Evolutionary conservation across 2,888 invertebrate genomes (phyloP).

Genomic region (Tenthredo livida): DNA sequence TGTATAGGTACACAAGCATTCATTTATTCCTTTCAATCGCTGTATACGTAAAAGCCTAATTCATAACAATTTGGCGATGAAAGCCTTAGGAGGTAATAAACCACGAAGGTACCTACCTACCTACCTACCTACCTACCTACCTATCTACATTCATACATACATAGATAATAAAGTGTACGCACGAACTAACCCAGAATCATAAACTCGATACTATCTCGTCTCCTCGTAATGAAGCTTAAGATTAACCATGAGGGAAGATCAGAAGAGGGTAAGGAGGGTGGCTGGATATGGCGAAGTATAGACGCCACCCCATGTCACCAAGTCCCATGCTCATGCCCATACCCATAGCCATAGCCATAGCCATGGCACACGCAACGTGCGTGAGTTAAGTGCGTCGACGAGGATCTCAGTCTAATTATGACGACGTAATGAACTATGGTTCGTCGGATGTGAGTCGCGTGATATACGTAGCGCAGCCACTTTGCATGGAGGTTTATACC

Average conservation of each 20-base stretch:
- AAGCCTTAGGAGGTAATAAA: slow-evolving; percentile 12
- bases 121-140: neutral
- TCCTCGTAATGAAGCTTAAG: slow-evolving; percentile 51
- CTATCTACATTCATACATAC: neutral
- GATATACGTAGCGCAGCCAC: slow-evolving; percentile 51
- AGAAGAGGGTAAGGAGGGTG: neutral
- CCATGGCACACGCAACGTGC: slow-evolving; percentile 15
- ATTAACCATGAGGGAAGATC: slow-evolving; percentile 50
- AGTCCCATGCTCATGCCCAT: neutral
- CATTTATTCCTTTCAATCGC: neutral
- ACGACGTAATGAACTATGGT: slow-evolving; percentile 52
- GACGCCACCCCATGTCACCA: neutral
- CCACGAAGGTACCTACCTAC: neutral
- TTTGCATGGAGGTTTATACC: slow-evolving; percentile 28
- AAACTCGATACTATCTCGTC: slow-evolving; percentile 27
- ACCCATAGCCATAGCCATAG: neutral
- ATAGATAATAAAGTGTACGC: slow-evolving; percentile 36
- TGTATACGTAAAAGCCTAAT: slow-evolving; percentile 1
- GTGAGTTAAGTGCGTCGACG: slow-evolving; percentile 50
- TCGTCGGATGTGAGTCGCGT: slow-evolving; percentile 45
- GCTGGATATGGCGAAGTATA: neutral
- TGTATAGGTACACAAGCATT: neutral
- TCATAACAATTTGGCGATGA: slow-evolving; percentile 31
- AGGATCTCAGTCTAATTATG: slow-evolving; percentile 54
- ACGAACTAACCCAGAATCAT: slow-evolving; percentile 24